A percentile compares a stretch with the other conserved stretches of the same genome.
Evolutionary conservation across 92 coral and sea anemone species (phyloP).

Genomic region (Anthopleura xanthogrammica): DNA sequence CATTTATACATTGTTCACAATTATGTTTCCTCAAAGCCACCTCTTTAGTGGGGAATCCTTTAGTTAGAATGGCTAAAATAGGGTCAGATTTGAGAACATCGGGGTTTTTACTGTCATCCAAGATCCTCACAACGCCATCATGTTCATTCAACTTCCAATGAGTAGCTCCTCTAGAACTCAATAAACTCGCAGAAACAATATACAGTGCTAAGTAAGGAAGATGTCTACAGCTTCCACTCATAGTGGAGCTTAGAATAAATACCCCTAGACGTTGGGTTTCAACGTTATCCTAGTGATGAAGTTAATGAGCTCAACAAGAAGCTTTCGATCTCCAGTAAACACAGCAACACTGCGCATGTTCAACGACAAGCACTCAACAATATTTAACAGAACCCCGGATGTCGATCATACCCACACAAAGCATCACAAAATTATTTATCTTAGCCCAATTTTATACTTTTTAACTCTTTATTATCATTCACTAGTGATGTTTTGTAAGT

Average conservation of each 20-base stretch:
- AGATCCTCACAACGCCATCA: slow-evolving; percentile 86
- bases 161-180: slow-evolving; percentile 95
- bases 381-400: neutral
- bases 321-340: neutral
- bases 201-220: slow-evolving; percentile 83
- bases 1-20: slow-evolving; percentile 71
- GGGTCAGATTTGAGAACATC: slow-evolving; percentile 96
- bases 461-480: too few relatives aligned
- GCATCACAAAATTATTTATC: too few relatives aligned
- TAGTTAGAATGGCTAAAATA: slow-evolving; percentile 82
- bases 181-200: slow-evolving; percentile 83
- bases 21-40: slow-evolving; percentile 55
- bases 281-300: neutral
- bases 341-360: neutral
- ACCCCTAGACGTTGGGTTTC: slow-evolving; percentile 5
- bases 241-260: slow-evolving; percentile 33
- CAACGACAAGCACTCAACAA: neutral
- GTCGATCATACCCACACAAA: neutral
- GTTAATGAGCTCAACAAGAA: slow-evolving; percentile 3
- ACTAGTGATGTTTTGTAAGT: too few relatives aligned
- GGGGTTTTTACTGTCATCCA: slow-evolving; percentile 51
- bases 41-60: slow-evolving; percentile 82
- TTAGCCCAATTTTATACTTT: too few relatives aligned
- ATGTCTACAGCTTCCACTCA: slow-evolving; percentile 84
- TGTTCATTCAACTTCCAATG: slow-evolving; percentile 96